phyloP scores from a whole-genome alignment of 2,797 vertebrate species.

The Psittacula derbiana region DNA sequence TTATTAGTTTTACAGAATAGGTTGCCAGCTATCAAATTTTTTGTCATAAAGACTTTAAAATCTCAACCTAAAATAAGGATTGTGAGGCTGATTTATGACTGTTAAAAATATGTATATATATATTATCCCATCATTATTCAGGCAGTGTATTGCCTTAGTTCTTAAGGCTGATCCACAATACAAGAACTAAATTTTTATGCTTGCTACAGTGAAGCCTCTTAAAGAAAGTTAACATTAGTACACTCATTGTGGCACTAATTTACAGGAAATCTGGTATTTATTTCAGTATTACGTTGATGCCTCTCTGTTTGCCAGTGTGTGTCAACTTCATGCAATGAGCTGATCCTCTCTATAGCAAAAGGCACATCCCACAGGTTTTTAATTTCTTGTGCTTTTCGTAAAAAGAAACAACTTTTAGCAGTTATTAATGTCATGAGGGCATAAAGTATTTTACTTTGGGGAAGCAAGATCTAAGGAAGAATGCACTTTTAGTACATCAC shows the following conservation, averaged over 20 bases:
- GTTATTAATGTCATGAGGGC: background rate
- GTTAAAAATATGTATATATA: background rate
- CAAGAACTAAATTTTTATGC: background rate
- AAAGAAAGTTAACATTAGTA: background rate
- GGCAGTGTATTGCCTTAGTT: background rate
- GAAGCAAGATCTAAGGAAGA: background rate
- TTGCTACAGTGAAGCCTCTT: background rate
- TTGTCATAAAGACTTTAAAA: background rate
- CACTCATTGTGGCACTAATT: background rate
- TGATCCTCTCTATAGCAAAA: background rate
- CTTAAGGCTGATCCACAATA: background rate
- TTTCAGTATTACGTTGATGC: background rate
- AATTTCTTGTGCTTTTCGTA: background rate
- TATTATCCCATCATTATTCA: background rate
- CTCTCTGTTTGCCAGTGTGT: background rate
- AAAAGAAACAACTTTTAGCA: background rate
- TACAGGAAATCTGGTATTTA: background rate
- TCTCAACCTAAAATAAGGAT: background rate
- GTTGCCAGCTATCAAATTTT: background rate
- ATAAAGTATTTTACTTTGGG: background rate
- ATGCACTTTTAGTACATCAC: background rate
- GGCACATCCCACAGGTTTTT: background rate
- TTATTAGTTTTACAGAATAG: background rate
- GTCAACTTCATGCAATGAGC: background rate
- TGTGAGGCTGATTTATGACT: background rate